Conservation (phyloP, 2,888 invertebrate genomes). For the Ceramica pisi region DNA sequence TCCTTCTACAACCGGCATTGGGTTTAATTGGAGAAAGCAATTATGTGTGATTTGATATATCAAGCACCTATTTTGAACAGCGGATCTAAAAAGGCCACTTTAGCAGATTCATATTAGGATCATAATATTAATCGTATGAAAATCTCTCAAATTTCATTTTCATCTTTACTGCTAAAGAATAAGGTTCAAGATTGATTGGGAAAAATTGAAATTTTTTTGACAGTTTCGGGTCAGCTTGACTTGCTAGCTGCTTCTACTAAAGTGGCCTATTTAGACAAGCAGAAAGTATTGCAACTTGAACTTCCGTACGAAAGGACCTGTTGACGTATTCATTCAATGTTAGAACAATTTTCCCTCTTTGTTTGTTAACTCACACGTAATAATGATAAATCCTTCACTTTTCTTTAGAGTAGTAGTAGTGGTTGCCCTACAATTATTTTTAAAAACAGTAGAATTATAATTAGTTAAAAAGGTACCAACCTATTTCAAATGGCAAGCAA, state of each 20-base stretch:
- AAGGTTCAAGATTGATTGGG: no score
- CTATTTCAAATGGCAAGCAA: neutral
- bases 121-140: no score
- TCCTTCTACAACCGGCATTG: constrained; percentile 39
- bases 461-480: no score
- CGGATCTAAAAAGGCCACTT: no score
- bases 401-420: neutral
- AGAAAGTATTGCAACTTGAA: neutral
- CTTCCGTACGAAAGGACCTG: neutral
- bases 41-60: constrained; percentile 36
- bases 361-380: neutral
- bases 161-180: no score
- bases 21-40: constrained; percentile 55
- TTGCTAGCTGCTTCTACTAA: no score
- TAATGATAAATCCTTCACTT: neutral
- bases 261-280: no score
- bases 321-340: neutral
- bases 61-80: constrained; percentile 3
- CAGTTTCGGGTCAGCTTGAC: no score
- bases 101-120: no score
- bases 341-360: neutral
- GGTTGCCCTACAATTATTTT: neutral
- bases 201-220: no score
- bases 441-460: no score
- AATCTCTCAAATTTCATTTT: no score